Evolutionary conservation across 2,797 vertebrate genomes (phyloP).

Genomic region (Sebastes matsubarae): DNA sequence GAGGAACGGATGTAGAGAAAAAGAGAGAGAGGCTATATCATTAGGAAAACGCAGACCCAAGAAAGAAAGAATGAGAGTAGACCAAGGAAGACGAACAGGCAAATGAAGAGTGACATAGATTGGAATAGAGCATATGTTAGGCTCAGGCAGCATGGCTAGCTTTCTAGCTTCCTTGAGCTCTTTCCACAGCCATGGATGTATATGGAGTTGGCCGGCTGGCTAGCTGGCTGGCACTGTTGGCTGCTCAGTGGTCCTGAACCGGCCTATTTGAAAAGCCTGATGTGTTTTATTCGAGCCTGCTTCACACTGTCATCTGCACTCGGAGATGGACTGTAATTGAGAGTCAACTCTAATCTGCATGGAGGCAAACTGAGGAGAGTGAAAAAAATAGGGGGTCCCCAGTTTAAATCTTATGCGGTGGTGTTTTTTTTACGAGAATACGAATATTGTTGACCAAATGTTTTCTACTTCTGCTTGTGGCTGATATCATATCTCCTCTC

Average conservation of each 20-base stretch:
- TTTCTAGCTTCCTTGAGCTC: conserved; percentile 76
- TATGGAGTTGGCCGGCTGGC: conserved; percentile 64
- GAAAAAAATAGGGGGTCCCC: not conserved
- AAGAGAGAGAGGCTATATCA: conserved; percentile 18
- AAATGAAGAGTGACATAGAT: conserved; percentile 94
- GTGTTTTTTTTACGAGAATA: conserved; percentile 1
- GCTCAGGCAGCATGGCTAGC: conserved; percentile 64
- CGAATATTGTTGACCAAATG: conserved; percentile 1
- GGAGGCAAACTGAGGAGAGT: conserved; percentile 80
- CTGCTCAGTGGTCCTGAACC: conserved; percentile 89
- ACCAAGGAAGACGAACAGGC: conserved; percentile 55
- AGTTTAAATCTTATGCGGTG: not conserved
- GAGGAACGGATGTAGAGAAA: conserved; percentile 32
- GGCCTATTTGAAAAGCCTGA: conserved; percentile 94
- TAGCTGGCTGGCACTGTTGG: conserved; percentile 67
- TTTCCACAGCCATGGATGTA: conserved; percentile 85
- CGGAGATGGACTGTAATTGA: conserved; percentile 91
- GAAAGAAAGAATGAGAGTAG: conserved; percentile 31
- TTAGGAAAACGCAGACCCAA: conserved; percentile 28
- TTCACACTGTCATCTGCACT: conserved; percentile 91
- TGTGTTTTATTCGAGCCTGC: conserved; percentile 91
- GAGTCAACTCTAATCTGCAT: conserved; percentile 92
- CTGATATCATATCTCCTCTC: not conserved
- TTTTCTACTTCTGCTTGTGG: conserved; percentile 1
- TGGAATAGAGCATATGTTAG: conserved; percentile 96